phyloP scores from a whole-genome alignment of 2,113 vertebrate genomes.

The Barnardius zonarius region DNA sequence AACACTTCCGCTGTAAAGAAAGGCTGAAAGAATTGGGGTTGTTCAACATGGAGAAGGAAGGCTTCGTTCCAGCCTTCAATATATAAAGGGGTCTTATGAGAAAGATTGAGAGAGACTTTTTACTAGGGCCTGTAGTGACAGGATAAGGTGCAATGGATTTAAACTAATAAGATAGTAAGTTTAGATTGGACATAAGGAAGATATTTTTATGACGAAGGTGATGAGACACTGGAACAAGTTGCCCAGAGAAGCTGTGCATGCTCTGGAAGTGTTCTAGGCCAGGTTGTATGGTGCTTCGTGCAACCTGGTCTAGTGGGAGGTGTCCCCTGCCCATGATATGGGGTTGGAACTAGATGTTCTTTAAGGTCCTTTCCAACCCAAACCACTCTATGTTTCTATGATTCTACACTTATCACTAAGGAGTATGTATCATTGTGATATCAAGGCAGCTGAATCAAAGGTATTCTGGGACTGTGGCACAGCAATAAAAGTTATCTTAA shows the following conservation, averaged over 20 bases:
- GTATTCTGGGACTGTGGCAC: background rate
- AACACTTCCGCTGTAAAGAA: background rate
- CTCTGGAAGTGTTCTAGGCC: background rate
- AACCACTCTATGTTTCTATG: background rate
- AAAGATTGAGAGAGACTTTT: background rate
- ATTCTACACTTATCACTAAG: background rate
- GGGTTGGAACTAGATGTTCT: background rate
- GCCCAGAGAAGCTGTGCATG: background rate
- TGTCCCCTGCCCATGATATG: rapidly evolving
- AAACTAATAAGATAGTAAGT: background rate
- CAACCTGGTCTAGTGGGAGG: background rate
- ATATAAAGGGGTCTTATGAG: background rate
- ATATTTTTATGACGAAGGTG: background rate
- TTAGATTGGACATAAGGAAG: background rate
- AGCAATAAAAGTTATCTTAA: background rate
- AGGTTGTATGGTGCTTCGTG: background rate
- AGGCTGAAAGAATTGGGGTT: background rate
- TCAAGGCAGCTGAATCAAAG: background rate
- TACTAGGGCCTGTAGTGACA: background rate
- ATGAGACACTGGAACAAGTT: background rate
- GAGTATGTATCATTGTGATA: background rate
- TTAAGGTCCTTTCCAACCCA: background rate
- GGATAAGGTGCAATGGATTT: background rate
- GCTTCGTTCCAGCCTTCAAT: background rate
- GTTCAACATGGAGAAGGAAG: background rate